Evolutionary conservation across 2,797 vertebrate genomes (phyloP), one percentile per base, ranked within the genome.

Genomic region (Labroides dimidiatus): DNA sequence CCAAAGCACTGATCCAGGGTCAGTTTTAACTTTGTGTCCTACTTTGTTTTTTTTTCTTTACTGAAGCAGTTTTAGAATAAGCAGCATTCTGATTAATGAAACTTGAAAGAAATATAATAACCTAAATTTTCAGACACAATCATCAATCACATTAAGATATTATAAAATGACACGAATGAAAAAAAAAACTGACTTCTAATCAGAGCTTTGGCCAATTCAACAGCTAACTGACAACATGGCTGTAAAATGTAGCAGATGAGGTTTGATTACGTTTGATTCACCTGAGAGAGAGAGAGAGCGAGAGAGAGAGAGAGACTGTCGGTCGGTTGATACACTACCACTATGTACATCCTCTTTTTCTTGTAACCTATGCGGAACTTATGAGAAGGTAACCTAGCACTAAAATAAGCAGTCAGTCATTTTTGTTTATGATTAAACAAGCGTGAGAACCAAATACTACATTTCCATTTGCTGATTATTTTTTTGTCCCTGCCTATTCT

Each of bases 261-360:
- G 86, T 84, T 84, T 65, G 72, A 82, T 77, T 80, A 80, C 54
- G 56, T 84, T 84, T 80, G 70, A 79, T 80, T 83, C 89, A 91
- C 91, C 90, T 92, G 91, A 92, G 88, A 89, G 89, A 84, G 70
- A 82, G 72, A 75, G n/a, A n/a, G n/a, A n/a, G n/a, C n/a, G n/a
- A n/a, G n/a, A n/a, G n/a, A n/a, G 91, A 92, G 88, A 89, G 89
- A 84, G 70, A 82, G 72, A 75, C 78, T 73, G 80, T 77, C 75
- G 78, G 82, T 82, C 63, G 19, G 75, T 66, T 79, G 69, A 84
- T 77, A 55, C 62, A 73, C 78, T 79, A 78, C 54, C 73, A 52
- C 75, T 85, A 77, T 80, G 55, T 87, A 91, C 78, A 76, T 69
- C 64, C 21, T 63, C 19, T 80, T 84, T 51, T 61, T 64, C 57